phyloP scores from a whole-genome alignment of 2,888 invertebrate genomes.

The Amitus sp. region DNA sequence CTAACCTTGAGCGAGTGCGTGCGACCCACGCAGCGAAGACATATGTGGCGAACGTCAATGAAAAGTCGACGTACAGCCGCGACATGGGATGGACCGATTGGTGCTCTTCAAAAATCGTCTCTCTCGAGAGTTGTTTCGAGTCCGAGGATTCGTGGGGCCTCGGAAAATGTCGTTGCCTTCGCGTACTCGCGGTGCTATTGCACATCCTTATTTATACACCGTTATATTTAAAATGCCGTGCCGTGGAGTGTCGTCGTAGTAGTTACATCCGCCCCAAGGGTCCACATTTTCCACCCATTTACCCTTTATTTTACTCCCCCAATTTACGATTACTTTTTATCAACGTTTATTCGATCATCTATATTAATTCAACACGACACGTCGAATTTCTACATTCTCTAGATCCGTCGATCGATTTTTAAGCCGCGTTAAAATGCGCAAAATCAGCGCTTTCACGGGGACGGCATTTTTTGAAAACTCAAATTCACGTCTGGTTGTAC shows the following conservation, averaged over 20 bases:
- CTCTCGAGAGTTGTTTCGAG: no score
- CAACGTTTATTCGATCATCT: not conserved
- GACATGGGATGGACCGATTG: no score
- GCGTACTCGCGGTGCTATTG: slow-evolving; percentile 63
- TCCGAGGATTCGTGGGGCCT: no score
- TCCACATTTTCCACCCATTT: not conserved
- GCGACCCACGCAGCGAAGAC: slow-evolving; percentile 52
- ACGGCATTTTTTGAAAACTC: slow-evolving; percentile 43
- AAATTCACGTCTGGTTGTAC: slow-evolving; percentile 6
- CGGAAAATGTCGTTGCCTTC: slow-evolving; percentile 40
- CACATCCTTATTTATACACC: slow-evolving; percentile 66
- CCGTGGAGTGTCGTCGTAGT: slow-evolving; percentile 27
- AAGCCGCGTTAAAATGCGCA: not conserved
- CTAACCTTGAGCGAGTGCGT: slow-evolving; percentile 58
- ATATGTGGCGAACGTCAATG: slow-evolving; percentile 48
- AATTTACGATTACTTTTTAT: no score
- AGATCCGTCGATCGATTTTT: not conserved
- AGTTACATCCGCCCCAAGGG: slow-evolving; percentile 17
- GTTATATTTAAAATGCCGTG: slow-evolving; percentile 65
- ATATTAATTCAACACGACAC: not conserved
- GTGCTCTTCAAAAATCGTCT: no score
- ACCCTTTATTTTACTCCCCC: not conserved
- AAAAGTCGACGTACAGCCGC: slow-evolving; percentile 38
- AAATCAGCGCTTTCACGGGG: slow-evolving; percentile 8
- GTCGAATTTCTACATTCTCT: no score